Conservation (phyloP, 92 coral and sea anemone species). For the Heliopora coerulea region DNA sequence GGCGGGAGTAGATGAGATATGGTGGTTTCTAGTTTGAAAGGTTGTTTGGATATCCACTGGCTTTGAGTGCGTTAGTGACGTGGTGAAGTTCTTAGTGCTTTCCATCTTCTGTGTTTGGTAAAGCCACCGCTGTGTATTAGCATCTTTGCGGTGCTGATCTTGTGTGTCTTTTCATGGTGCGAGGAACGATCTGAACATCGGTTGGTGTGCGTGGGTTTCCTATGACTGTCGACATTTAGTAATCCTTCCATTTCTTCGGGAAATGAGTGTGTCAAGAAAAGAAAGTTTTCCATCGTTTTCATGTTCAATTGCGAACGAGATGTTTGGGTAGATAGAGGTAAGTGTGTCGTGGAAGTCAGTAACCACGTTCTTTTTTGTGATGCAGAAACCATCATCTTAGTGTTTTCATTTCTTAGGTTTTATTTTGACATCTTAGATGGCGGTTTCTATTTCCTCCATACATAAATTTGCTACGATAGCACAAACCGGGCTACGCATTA, state of each 20-base stretch:
- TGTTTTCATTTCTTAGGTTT: too few species aligned
- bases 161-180: neutral
- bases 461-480: too few species aligned
- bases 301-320: neutral
- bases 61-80: neutral
- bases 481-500: too few species aligned
- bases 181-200: neutral
- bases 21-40: neutral
- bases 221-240: neutral
- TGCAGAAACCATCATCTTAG: neutral
- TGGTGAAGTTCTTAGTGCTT: neutral
- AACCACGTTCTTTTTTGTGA: neutral
- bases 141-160: neutral
- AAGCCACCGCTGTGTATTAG: neutral
- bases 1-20: too few species aligned
- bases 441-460: too few species aligned
- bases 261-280: neutral
- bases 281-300: neutral
- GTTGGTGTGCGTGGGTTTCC: slow-evolving; percentile 3
- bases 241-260: neutral
- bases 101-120: slow-evolving; percentile 4
- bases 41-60: neutral
- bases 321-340: neutral
- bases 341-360: neutral
- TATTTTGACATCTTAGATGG: too few species aligned